A percentile compares a stretch with the other conserved stretches of the same genome.
These are phyloP conservation scores for Coelopa frigida DNA, from an alignment of 1,140 invertebrate genomes.

Conservation along the genomic window DNA sequence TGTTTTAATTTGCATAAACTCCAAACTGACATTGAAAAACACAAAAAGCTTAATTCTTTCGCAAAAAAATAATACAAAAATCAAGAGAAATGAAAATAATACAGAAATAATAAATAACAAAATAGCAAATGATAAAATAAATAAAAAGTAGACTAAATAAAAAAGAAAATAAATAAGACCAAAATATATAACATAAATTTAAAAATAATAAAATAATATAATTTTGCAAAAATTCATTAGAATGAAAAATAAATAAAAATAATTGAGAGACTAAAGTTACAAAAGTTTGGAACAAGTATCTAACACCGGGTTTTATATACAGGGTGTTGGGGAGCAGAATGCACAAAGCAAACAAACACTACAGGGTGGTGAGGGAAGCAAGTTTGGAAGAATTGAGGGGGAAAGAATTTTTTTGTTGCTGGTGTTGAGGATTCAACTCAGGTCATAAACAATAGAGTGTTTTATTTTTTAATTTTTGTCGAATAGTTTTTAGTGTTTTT, in stretches of 20 bases:
- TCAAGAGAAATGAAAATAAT: constrained; percentile 12
- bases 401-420: too few species aligned
- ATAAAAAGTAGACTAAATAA: too few species aligned
- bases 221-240: too few species aligned
- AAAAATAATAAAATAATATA: too few species aligned
- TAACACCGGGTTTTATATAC: constrained; percentile 7
- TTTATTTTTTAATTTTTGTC: neutral
- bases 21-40: constrained; percentile 45
- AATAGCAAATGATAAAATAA: constrained; percentile 13
- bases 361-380: neutral
- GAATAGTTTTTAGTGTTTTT: constrained; percentile 3
- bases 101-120: neutral
- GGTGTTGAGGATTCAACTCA: neutral
- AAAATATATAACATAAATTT: too few species aligned
- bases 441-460: neutral
- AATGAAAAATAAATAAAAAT: too few species aligned
- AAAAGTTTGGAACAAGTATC: neutral
- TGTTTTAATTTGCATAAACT: constrained; percentile 21
- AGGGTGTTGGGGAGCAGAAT: constrained; percentile 6
- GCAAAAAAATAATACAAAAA: constrained; percentile 20
- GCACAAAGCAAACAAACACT: constrained; percentile 1
- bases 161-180: too few species aligned
- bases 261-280: neutral
- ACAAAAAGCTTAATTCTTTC: constrained; percentile 27
- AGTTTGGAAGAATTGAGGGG: too few species aligned